phyloP scores from a whole-genome alignment of 2,113 vertebrate genomes.

The Pholis gunnellus region DNA sequence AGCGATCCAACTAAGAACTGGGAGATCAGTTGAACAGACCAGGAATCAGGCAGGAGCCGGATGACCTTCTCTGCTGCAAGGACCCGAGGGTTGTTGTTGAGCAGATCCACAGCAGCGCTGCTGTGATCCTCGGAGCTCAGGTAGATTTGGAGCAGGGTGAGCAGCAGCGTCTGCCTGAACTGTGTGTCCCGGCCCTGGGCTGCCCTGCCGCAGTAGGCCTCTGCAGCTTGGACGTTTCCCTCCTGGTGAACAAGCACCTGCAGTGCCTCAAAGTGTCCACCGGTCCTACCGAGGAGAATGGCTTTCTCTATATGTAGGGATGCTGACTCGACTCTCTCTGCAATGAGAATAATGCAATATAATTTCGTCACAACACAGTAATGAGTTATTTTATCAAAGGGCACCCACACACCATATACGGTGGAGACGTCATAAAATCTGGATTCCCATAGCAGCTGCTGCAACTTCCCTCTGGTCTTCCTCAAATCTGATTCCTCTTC shows the following conservation, averaged over 20 bases:
- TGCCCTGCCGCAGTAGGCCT: conserved; percentile 77
- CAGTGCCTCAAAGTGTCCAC: conserved; percentile 74
- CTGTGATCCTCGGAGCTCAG: conserved; percentile 53
- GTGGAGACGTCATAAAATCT: conserved; percentile 59
- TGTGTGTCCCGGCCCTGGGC: conserved; percentile 44
- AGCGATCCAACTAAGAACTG: conserved; percentile 72
- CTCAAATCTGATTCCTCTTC: conserved; percentile 38
- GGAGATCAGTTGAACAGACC: conserved; percentile 78
- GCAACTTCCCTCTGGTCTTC: conserved; percentile 70
- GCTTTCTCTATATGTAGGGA: conserved; percentile 72
- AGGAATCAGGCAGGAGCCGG: conserved; percentile 73
- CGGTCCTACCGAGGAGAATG: conserved; percentile 70
- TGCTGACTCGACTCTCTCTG: conserved; percentile 70
- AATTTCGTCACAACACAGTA: not conserved
- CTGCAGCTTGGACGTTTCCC: conserved; percentile 68
- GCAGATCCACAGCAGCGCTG: conserved; percentile 71
- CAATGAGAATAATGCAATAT: conserved; percentile 1
- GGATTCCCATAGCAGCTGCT: conserved; percentile 77
- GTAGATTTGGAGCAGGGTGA: conserved; percentile 75
- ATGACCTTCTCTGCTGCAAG: conserved; percentile 67
- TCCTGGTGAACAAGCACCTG: conserved; percentile 67
- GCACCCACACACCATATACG: conserved; percentile 65
- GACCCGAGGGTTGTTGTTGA: conserved; percentile 63
- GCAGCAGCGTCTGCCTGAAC: conserved; percentile 60
- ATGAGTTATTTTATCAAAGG: not conserved